A percentile compares a stretch with the other conserved stretches of the same genome.
Conservation (phyloP, 2,888 invertebrate genomes). For the Seira musarum region DNA sequence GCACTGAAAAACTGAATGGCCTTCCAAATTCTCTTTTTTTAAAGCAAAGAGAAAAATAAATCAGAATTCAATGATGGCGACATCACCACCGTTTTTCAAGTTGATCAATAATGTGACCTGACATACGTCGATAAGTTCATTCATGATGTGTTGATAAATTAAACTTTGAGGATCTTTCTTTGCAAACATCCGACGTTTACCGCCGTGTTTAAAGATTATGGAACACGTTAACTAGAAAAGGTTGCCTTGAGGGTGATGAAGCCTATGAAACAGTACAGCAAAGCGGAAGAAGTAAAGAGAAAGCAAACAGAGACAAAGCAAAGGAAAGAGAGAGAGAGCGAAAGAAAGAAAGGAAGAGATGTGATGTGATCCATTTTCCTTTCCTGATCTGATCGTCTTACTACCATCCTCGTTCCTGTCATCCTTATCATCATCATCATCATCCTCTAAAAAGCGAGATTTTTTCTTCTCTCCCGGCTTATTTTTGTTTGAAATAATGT, state of each 20-base stretch:
- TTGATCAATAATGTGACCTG: no score
- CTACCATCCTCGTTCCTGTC: not conserved
- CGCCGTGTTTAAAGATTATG: no score
- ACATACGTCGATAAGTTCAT: no score
- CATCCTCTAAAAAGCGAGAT: slow-evolving; percentile 18
- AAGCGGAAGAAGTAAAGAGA: not conserved
- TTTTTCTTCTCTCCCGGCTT: slow-evolving; percentile 25
- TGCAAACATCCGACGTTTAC: no score
- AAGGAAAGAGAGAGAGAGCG: slow-evolving; percentile 17
- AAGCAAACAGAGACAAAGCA: not conserved
- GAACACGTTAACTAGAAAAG: no score
- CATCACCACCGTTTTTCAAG: no score
- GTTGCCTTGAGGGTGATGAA: not conserved
- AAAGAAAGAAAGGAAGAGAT: slow-evolving; percentile 14
- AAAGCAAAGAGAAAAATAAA: no score
- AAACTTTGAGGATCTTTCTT: no score
- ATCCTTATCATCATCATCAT: not conserved
- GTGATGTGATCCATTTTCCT: slow-evolving; percentile 68
- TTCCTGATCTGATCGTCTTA: slow-evolving; percentile 57
- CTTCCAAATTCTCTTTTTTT: no score
- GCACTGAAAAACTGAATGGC: no score
- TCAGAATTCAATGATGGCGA: no score
- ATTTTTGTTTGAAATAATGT: slow-evolving; percentile 21
- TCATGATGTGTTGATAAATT: no score
- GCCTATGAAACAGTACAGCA: not conserved